phyloP scores from a whole-genome alignment of 2,888 invertebrate genomes.

The Apodemia zela region DNA sequence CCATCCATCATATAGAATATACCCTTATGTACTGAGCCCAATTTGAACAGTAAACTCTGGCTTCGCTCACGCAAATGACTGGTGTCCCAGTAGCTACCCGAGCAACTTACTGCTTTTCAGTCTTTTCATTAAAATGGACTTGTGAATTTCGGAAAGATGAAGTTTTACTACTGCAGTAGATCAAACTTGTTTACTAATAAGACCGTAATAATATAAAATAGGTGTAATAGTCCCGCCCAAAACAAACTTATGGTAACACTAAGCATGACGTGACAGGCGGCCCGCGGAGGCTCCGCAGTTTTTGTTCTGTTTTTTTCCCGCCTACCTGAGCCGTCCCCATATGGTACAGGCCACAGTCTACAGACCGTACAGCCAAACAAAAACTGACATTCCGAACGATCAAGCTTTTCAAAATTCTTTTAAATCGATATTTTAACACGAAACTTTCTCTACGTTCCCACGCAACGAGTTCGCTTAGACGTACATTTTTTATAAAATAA shows the following conservation, averaged over 20 bases:
- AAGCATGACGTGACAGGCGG: conserved; percentile 27
- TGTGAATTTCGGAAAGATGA: too few species aligned
- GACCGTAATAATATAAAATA: too few species aligned
- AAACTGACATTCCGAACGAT: conserved; percentile 2
- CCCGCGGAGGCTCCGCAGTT: conserved; percentile 31
- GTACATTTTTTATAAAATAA: not conserved
- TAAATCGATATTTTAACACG: conserved; percentile 4
- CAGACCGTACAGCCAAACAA: not conserved
- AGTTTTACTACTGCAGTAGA: too few species aligned
- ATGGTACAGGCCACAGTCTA: conserved; percentile 33
- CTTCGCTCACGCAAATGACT: too few species aligned
- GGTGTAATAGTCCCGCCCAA: not conserved
- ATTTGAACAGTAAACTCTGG: too few species aligned
- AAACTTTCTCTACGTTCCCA: conserved; percentile 12
- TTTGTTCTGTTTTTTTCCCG: conserved; percentile 36
- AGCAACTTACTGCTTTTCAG: too few species aligned
- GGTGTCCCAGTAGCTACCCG: too few species aligned
- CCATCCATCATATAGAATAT: too few species aligned
- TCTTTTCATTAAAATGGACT: too few species aligned
- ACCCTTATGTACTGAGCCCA: too few species aligned
- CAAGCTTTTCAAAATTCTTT: not conserved
- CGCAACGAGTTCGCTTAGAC: not conserved
- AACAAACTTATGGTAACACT: not conserved
- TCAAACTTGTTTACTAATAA: too few species aligned
- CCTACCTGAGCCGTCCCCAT: conserved; percentile 40